Evolutionary conservation across 2,888 invertebrate species (phyloP).

Genomic region (Gastracanthus pulcherrimus): DNA sequence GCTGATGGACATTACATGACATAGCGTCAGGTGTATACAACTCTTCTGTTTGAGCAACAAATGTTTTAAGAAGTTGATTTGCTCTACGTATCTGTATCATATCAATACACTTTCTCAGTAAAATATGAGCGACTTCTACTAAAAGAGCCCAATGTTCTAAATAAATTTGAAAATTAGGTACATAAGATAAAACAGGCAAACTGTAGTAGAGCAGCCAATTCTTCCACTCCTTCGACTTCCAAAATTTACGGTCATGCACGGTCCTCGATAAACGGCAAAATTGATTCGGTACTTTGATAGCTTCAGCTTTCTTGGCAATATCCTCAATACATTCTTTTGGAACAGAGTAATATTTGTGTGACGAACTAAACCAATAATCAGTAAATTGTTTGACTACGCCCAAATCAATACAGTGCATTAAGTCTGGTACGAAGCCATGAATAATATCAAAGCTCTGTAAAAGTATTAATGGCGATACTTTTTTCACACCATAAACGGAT

Average conservation of each 20-base stretch:
- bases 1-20: not conserved
- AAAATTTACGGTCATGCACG: too few species aligned
- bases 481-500: not conserved
- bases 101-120: not conserved
- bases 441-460: conserved; percentile 49
- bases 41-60: not conserved
- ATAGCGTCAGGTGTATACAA: not conserved
- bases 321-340: not conserved
- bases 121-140: not conserved
- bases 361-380: not conserved
- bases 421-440: conserved; percentile 53
- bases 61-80: not conserved
- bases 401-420: conserved; percentile 41
- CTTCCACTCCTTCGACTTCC: not conserved
- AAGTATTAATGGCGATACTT: conserved; percentile 24
- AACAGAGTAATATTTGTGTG: not conserved
- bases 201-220: not conserved
- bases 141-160: not conserved
- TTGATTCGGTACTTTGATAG: not conserved
- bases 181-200: not conserved
- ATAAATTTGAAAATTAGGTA: not conserved
- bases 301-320: not conserved
- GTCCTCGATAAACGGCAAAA: not conserved
- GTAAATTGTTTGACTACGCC: too few species aligned
- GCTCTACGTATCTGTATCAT: not conserved